phyloP scores from a whole-genome alignment of 2,797 vertebrate genomes.

The Clarias fuscus region DNA sequence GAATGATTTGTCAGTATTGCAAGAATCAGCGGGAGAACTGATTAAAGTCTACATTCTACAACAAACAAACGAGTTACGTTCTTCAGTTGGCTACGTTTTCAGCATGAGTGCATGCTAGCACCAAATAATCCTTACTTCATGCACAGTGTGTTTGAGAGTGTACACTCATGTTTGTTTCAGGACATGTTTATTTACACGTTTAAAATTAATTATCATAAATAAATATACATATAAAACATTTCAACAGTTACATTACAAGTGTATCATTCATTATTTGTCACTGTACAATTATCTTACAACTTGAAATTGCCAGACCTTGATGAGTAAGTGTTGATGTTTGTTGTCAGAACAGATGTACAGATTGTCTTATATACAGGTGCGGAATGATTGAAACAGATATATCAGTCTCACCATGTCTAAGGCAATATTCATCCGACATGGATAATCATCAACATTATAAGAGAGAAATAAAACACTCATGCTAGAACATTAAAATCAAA shows the following conservation, averaged over 20 bases:
- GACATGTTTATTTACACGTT: background rate
- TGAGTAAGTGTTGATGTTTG: background rate
- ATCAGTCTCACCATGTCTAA: background rate
- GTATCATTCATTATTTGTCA: background rate
- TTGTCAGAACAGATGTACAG: background rate
- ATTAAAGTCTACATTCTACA: no score
- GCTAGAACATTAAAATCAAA: background rate
- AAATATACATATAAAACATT: background rate
- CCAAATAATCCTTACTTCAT: background rate
- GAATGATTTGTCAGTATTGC: no score
- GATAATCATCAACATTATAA: background rate
- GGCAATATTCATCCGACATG: background rate
- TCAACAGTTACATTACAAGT: background rate
- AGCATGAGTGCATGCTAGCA: no score
- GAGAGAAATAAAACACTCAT: background rate
- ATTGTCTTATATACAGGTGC: background rate
- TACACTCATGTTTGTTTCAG: background rate
- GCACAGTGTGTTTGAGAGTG: no score
- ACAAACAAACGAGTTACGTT: no score
- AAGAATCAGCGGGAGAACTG: no score
- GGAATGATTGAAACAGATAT: background rate
- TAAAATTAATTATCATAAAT: background rate
- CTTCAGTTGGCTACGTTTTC: no score
- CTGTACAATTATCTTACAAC: background rate
- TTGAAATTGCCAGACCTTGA: constrained; percentile 13